Percentiles rank a stretch among this genome's conserved stretches.
phyloP scores from a whole-genome alignment of 2,888 invertebrate genomes.

The Cartodere bifasciata region DNA sequence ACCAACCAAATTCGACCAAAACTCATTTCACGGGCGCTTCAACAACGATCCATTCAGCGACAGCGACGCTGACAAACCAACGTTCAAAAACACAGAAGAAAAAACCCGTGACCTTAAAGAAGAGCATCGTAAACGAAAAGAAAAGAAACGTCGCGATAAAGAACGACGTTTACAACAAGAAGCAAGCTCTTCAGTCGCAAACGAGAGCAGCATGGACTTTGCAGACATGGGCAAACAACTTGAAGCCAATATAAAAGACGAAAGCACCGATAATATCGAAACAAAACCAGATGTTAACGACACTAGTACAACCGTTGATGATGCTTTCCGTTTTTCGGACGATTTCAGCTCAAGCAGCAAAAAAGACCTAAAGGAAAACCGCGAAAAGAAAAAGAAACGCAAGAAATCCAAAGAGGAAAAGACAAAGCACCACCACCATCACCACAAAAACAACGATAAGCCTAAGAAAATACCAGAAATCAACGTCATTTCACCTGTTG shows the following conservation, averaged over 20 bases:
- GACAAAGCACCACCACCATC: constrained; percentile 54
- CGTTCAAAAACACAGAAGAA: constrained; percentile 18
- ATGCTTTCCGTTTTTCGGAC: constrained; percentile 21
- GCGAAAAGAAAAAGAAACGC: constrained; percentile 75
- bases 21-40: constrained; percentile 9
- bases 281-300: constrained; percentile 17
- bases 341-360: constrained; percentile 26
- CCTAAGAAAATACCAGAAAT: constrained; percentile 20
- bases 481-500: constrained; percentile 17
- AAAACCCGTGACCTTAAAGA: constrained; percentile 35
- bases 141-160: constrained; percentile 35
- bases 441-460: constrained; percentile 44
- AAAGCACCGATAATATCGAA: constrained; percentile 39
- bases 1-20: constrained; percentile 14
- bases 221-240: constrained; percentile 71
- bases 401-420: constrained; percentile 72
- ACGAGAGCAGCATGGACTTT: constrained; percentile 69
- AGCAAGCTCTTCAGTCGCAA: constrained; percentile 26
- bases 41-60: constrained; percentile 37
- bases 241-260: constrained; percentile 67
- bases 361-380: constrained; percentile 45
- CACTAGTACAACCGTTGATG: constrained; percentile 33
- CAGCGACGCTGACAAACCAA: constrained; percentile 30
- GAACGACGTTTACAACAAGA: constrained; percentile 40
- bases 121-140: constrained; percentile 45